Evolutionary conservation across 2,797 vertebrate genomes (phyloP).

Genomic region (Trematomus bernacchii): DNA sequence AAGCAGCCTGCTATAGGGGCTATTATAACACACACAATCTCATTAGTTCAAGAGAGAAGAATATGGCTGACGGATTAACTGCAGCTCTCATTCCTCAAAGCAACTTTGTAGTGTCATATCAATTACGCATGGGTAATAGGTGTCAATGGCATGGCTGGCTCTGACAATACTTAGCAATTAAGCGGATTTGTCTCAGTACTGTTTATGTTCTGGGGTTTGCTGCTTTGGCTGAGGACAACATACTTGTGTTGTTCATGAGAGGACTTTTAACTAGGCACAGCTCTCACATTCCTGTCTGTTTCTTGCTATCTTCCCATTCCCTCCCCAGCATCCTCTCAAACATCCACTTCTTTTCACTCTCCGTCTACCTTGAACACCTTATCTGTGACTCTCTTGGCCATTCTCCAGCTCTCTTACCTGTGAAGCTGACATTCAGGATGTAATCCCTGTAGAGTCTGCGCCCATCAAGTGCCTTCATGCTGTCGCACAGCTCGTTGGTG

Average conservation of each 20-base stretch:
- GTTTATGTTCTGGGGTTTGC: constrained; percentile 59
- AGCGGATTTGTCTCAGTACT: constrained; percentile 74
- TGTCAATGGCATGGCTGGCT: constrained; percentile 76
- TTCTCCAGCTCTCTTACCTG: constrained; percentile 86
- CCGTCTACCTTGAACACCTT: constrained; percentile 46
- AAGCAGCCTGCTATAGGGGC: constrained; percentile 73
- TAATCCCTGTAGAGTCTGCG: constrained; percentile 95
- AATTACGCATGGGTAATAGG: constrained; percentile 80
- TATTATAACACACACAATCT: constrained; percentile 83
- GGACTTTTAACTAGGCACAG: constrained; percentile 60
- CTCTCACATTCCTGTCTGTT: constrained; percentile 38
- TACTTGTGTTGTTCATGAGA: constrained; percentile 56
- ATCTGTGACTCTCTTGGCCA: constrained; percentile 33
- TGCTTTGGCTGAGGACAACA: constrained; percentile 62
- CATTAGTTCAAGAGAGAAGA: constrained; percentile 75
- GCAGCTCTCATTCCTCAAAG: constrained; percentile 75
- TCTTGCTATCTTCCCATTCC: constrained; percentile 29
- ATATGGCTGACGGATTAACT: constrained; percentile 78
- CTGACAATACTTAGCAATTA: constrained; percentile 80
- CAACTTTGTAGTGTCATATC: constrained; percentile 79
- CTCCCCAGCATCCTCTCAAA: constrained; percentile 17
- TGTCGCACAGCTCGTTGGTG: constrained; percentile 94
- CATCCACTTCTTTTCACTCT: constrained; percentile 33
- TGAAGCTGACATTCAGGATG: constrained; percentile 96
- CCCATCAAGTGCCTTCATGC: constrained; percentile 95